These are phyloP conservation scores for Labia minor DNA, from an alignment of 2,888 invertebrate genomes.

Conservation along the genomic window DNA sequence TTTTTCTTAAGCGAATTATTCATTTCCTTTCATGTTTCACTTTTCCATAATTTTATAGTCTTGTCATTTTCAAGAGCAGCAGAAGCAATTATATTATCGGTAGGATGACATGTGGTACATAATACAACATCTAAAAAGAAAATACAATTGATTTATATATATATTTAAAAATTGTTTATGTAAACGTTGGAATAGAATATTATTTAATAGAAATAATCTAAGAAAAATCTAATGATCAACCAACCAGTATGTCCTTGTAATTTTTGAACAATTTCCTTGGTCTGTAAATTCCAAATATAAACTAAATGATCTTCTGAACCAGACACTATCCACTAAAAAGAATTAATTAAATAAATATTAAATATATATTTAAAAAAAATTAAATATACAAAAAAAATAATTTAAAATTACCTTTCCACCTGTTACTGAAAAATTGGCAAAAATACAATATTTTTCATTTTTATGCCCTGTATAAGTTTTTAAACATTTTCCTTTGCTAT, in stretches of 20 bases:
- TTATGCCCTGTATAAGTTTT: constrained; percentile 98
- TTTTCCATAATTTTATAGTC: constrained; percentile 98
- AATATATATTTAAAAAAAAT: constrained; percentile 2
- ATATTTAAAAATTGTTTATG: not conserved
- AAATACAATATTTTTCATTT: constrained; percentile 99
- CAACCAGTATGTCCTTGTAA: constrained; percentile 90
- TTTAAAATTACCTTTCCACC: constrained; percentile 77
- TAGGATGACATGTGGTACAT: constrained; percentile 98
- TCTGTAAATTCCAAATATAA: constrained; percentile 99
- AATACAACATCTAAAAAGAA: constrained; percentile 65
- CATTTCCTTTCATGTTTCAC: constrained; percentile 60
- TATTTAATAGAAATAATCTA: not conserved
- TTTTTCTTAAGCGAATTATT: not conserved
- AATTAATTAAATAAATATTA: constrained; percentile 20
- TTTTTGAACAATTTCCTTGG: constrained; percentile 98
- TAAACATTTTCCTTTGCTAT: constrained; percentile 94
- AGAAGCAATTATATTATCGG: constrained; percentile 97
- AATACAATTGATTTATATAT: constrained; percentile 23
- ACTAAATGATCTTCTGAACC: constrained; percentile 99
- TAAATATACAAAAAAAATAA: not conserved
- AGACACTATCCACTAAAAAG: constrained; percentile 91
- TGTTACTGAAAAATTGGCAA: constrained; percentile 99
- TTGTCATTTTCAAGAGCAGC: constrained; percentile 97
- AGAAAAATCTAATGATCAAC: constrained; percentile 15
- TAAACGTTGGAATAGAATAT: too few species aligned